A percentile compares a stretch with the other conserved stretches of the same genome.
These are phyloP conservation scores for Tachina grossa DNA, from an alignment of 2,888 invertebrate species.

Conservation along the genomic window DNA sequence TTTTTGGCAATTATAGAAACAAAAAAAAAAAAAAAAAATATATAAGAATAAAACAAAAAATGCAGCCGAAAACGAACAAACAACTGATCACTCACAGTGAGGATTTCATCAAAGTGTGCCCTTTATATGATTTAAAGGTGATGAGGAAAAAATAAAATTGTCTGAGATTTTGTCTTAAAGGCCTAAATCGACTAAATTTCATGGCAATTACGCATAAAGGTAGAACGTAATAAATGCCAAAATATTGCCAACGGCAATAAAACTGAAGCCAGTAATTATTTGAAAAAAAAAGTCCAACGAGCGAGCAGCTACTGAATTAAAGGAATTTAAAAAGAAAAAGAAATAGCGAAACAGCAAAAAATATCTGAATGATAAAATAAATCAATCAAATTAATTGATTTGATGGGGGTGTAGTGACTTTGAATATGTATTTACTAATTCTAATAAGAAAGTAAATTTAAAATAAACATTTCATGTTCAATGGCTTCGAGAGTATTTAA, in stretches of 20 bases:
- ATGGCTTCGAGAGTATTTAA: constrained; percentile 7
- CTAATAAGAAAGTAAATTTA: constrained; percentile 8
- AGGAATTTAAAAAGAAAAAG: constrained; percentile 37
- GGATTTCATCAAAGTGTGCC: constrained; percentile 65
- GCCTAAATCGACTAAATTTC: constrained; percentile 78
- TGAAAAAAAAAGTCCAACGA: constrained; percentile 29
- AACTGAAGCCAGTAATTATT: constrained; percentile 56
- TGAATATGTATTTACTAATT: constrained; percentile 41
- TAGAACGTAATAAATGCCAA: constrained; percentile 54
- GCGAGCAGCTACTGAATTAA: constrained; percentile 64
- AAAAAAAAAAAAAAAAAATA: constrained; percentile 41
- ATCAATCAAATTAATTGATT: constrained; percentile 41
- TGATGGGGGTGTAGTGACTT: constrained; percentile 55
- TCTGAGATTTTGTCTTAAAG: constrained; percentile 73
- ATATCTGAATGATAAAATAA: background rate
- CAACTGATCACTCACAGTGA: constrained; percentile 10
- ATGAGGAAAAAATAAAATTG: constrained; percentile 60
- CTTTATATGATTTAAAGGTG: constrained; percentile 19
- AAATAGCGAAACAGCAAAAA: background rate
- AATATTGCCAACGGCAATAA: constrained; percentile 49
- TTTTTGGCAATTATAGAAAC: constrained; percentile 59
- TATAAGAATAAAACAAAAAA: constrained; percentile 28
- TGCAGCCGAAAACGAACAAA: background rate
- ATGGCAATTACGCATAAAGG: constrained; percentile 77
- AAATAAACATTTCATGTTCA: constrained; percentile 18